Percentiles rank a stretch among this genome's conserved stretches.
These are phyloP conservation scores for Zaprionus camerounensis DNA, from an alignment of 1,140 invertebrate species.

Conservation along the genomic window DNA sequence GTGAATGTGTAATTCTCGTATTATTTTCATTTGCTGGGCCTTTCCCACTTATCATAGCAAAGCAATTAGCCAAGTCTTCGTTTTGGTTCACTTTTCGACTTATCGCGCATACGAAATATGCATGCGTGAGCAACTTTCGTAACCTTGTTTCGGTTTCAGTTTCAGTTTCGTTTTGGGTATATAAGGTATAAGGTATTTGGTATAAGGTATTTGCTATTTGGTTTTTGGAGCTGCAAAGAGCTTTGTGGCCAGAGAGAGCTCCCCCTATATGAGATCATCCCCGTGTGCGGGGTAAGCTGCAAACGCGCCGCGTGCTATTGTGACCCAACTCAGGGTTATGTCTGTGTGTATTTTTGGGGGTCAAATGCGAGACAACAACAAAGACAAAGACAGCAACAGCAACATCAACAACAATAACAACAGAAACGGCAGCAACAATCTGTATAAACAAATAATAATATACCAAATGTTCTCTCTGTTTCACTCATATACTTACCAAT, in stretches of 20 bases:
- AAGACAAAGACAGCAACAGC: constrained; percentile 19
- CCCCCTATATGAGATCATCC: constrained; percentile 30
- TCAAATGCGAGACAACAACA: constrained; percentile 54
- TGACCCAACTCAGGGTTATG: constrained; percentile 49
- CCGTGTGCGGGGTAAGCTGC: constrained; percentile 8
- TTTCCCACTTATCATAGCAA: no score
- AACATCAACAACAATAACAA: background rate
- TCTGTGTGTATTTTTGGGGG: constrained; percentile 57
- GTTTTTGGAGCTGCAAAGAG: background rate
- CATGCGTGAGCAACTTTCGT: constrained; percentile 8
- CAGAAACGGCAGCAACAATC: background rate
- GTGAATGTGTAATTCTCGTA: background rate
- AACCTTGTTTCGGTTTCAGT: background rate
- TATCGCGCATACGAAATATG: background rate
- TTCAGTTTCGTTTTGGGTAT: constrained; percentile 3
- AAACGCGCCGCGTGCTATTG: constrained; percentile 1
- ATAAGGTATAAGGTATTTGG: background rate
- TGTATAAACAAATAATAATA: background rate
- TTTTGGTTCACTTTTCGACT: background rate
- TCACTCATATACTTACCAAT: background rate
- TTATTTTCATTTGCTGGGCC: background rate
- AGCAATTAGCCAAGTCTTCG: background rate
- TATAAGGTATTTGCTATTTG: background rate
- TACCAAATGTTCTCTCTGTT: background rate
- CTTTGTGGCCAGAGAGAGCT: no score